Base-by-base conservation (phyloP, 1,140 invertebrate genomes). In the Stratiolaelaps scimitus region DNA sequence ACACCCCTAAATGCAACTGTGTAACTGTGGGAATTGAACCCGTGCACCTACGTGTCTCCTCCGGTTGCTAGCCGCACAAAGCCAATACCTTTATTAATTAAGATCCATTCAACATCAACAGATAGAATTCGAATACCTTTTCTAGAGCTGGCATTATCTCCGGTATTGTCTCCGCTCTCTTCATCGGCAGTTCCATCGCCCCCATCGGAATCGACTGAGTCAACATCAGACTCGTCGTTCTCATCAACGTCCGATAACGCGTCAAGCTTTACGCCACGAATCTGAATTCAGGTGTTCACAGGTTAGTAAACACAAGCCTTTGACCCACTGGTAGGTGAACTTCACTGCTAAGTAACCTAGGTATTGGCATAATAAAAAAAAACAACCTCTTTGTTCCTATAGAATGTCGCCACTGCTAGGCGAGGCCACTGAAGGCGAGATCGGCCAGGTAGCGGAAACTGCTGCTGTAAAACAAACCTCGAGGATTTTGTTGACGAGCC, bases 231-330 rank as follows among this genome's bases (percentile, higher is more conserved):
- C 47, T 48, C 53, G 53, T 60, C 53, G n/a, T 60, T 34, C 4
- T 26, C 53, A 29, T 60, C 53, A 26, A 29, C 53, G 53, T 26
- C 26, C 53, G 53, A 60, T 15, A 48, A 48, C 26, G 19, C 47
- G 4, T 48, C 47, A 15, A 4, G 19, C 19, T 48, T 28, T 7
- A 20, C 47, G 19, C 19, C 19, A 6, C 26, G 47, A 48, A 28
- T 48, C 47, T 28, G 15, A 20, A 48, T 48, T 48, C 15, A n/a
- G n/a, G 26, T 15, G 15, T 48, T 48, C 15, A 48, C 19, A 48
- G 15, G 47, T 28, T 48, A 23, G n/a, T n/a, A 23, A 48, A 20
- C 19, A 48, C 19, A 48, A 48, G 47, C n/a, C n/a, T n/a, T 20
- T 23, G 47, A 48, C 7, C 47, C 15, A 48, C 7, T 48, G 19